Conservation (phyloP, 1,140 invertebrate species). For the Conus betulinus region DNA sequence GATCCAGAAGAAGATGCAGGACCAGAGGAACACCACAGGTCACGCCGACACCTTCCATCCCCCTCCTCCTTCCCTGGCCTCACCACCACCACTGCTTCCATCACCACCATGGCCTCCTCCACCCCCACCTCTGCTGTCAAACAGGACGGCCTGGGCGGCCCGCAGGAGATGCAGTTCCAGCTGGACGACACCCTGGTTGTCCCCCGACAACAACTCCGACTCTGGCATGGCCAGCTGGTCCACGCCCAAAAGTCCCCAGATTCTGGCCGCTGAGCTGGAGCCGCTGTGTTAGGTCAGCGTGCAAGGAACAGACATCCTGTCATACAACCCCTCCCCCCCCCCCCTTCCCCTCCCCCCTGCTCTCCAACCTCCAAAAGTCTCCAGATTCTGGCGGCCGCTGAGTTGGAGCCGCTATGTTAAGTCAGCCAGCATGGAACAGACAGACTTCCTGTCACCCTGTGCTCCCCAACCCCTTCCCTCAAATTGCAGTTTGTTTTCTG, state of each 20-base stretch:
- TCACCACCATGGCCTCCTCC: slow-evolving; percentile 25
- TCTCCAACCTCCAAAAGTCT: background rate
- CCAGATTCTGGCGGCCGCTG: background rate
- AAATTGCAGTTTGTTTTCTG: too few species aligned
- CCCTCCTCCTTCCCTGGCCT: slow-evolving; percentile 11
- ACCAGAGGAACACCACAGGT: slow-evolving; percentile 34
- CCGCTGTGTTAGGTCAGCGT: slow-evolving; percentile 31
- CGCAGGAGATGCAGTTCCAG: slow-evolving; percentile 7
- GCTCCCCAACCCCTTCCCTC: too few species aligned
- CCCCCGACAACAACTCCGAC: slow-evolving; percentile 50
- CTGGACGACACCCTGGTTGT: slow-evolving; percentile 34
- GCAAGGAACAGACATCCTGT: background rate
- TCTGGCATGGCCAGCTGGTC: slow-evolving; percentile 52
- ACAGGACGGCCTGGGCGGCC: slow-evolving; percentile 25
- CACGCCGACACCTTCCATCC: slow-evolving; percentile 21
- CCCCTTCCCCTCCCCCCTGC: too few species aligned
- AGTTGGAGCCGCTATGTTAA: background rate
- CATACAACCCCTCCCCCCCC: too few species aligned
- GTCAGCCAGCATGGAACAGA: too few species aligned
- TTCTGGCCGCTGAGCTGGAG: slow-evolving; percentile 42
- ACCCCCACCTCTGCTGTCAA: background rate
- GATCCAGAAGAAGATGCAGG: slow-evolving; percentile 56
- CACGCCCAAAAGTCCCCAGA: slow-evolving; percentile 41
- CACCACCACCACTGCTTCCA: background rate
- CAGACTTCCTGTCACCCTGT: too few species aligned